phyloP scores from a whole-genome alignment of 2,113 vertebrate species.

The Brachypteracias leptosomus region DNA sequence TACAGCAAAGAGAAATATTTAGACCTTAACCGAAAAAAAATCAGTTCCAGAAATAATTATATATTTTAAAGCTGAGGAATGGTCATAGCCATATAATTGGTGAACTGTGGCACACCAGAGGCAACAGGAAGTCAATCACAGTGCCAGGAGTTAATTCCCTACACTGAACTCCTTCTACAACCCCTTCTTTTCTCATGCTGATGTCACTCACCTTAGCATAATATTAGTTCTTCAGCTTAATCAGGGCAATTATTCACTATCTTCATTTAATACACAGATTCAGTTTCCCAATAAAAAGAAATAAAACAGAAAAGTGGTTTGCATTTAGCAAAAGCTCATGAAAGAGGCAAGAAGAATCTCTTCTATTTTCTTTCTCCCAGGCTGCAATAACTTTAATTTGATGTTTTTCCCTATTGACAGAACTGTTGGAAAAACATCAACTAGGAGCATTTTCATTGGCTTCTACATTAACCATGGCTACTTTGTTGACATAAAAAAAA shows the following conservation, averaged over 20 bases:
- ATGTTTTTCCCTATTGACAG: neutral
- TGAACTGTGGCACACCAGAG: neutral
- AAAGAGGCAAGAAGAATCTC: neutral
- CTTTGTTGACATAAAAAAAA: neutral
- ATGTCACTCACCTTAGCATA: neutral
- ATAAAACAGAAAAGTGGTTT: neutral
- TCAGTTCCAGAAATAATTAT: neutral
- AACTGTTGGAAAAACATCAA: neutral
- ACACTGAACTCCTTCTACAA: neutral
- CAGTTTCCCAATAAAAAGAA: neutral
- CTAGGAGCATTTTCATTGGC: neutral
- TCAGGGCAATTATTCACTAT: neutral
- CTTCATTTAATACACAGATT: neutral
- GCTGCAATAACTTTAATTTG: neutral
- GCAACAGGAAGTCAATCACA: neutral
- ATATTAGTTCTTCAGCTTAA: neutral
- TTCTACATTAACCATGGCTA: neutral
- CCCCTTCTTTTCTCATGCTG: neutral
- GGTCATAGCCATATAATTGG: neutral
- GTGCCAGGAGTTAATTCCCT: neutral
- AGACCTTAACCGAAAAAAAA: neutral
- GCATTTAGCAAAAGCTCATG: neutral
- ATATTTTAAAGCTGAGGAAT: neutral
- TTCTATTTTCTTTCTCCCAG: neutral
- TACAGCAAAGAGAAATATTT: neutral